A percentile compares a stretch with the other conserved stretches of the same genome.
Conservation (phyloP, 2,113 vertebrate genomes). For the Paraplagusia blochii region DNA sequence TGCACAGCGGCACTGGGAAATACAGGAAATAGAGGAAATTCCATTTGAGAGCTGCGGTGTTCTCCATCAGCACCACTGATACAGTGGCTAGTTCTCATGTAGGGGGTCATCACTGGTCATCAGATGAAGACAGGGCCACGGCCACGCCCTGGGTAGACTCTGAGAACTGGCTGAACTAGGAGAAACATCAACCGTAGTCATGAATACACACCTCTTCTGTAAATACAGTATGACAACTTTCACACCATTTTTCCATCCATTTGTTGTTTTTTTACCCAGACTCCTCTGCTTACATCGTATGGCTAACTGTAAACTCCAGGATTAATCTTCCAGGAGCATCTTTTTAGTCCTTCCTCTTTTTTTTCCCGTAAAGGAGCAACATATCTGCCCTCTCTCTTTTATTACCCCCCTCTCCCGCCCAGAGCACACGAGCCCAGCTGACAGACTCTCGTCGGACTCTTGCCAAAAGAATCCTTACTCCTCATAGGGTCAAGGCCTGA, state of each 20-base stretch:
- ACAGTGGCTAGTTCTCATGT: conserved; percentile 8
- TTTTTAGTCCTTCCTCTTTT: background rate
- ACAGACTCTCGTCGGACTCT: conserved; percentile 60
- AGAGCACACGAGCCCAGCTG: conserved; percentile 38
- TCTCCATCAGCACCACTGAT: conserved; percentile 9
- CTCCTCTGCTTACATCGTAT: conserved; percentile 22
- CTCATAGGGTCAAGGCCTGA: conserved; percentile 67
- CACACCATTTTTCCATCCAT: conserved; percentile 24
- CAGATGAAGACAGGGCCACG: conserved; percentile 42
- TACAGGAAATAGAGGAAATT: conserved; percentile 72
- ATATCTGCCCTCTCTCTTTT: conserved; percentile 40
- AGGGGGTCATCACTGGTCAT: conserved; percentile 20
- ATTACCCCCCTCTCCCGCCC: conserved; percentile 6
- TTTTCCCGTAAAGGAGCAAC: conserved; percentile 9
- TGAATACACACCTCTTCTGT: no score
- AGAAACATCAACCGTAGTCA: conserved; percentile 12
- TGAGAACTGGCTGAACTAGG: conserved; percentile 56
- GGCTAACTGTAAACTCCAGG: conserved; percentile 26
- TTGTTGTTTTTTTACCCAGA: conserved; percentile 26
- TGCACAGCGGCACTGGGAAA: conserved; percentile 58
- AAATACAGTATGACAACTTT: conserved; percentile 36
- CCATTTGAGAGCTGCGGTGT: conserved; percentile 47
- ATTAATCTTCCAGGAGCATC: conserved; percentile 34
- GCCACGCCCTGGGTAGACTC: conserved; percentile 21
- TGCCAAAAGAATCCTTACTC: conserved; percentile 65